phyloP scores from a whole-genome alignment of 2,888 invertebrate genomes.

The Scaptodrosophila latifasciaeformis region DNA sequence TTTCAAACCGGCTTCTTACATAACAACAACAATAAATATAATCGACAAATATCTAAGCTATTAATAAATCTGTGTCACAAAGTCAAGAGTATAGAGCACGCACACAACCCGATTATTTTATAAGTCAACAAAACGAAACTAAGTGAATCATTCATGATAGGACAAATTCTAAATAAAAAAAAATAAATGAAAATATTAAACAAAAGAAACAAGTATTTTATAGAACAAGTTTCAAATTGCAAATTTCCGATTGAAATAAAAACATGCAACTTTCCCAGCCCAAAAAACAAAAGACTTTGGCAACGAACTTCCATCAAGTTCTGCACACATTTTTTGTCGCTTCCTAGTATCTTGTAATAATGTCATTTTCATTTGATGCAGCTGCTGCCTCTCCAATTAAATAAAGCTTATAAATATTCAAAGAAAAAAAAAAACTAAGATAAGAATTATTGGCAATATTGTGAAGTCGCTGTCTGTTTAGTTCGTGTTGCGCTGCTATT shows the following conservation, averaged over 20 bases:
- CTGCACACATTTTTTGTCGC: conserved; percentile 24
- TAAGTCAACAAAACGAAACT: no score
- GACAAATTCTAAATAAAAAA: conserved; percentile 44
- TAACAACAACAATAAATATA: no score
- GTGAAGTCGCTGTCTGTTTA: conserved; percentile 42
- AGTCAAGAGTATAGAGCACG: conserved; percentile 16
- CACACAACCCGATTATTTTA: conserved; percentile 20
- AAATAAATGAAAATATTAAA: conserved; percentile 58
- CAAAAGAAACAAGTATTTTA: conserved; percentile 25
- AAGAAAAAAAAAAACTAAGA: conserved; percentile 41
- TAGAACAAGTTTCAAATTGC: conserved; percentile 12
- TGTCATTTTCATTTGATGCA: conserved; percentile 24
- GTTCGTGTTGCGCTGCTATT: conserved; percentile 54
- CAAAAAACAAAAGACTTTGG: conserved; percentile 31
- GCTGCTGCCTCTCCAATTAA: conserved; percentile 49
- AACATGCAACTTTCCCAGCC: conserved; percentile 44
- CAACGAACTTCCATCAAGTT: conserved; percentile 37
- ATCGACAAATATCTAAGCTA: conserved; percentile 41
- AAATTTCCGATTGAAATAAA: no score
- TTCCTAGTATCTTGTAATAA: conserved; percentile 52
- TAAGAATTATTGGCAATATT: conserved; percentile 37
- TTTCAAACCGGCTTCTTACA: conserved; percentile 40
- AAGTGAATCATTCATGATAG: conserved; percentile 44
- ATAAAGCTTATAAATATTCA: conserved; percentile 53
- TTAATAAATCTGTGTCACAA: conserved; percentile 61